A percentile compares a stretch with the other conserved stretches of the same genome.
Evolutionary conservation across 2,113 vertebrate genomes (phyloP).

Genomic region (Malurus elegans): DNA sequence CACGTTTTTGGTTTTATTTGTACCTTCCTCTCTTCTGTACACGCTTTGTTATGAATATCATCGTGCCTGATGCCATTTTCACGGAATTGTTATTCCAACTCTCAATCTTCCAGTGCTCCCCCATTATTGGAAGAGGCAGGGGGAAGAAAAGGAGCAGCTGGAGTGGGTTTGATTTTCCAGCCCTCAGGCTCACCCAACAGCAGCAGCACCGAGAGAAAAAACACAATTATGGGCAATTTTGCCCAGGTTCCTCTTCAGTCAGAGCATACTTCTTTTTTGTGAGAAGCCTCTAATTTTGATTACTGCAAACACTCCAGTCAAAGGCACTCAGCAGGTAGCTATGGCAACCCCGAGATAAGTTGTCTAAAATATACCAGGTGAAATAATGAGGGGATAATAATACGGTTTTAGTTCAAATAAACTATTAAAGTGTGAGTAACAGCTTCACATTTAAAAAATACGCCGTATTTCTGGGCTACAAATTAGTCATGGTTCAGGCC

Average conservation of each 20-base stretch:
- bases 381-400: constrained; percentile 60
- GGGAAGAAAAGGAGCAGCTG: background rate
- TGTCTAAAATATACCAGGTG: constrained; percentile 55
- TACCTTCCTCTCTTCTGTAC: background rate
- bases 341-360: constrained; percentile 51
- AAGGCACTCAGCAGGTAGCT: constrained; percentile 53
- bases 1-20: too few relatives aligned
- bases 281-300: constrained; percentile 54
- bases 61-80: background rate
- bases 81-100: background rate
- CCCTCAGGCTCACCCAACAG: background rate
- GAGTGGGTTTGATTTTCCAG: background rate
- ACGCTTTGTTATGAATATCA: background rate
- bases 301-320: constrained; percentile 47
- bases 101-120: background rate
- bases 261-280: background rate
- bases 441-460: constrained; percentile 38
- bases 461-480: background rate
- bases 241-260: constrained; percentile 1
- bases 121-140: background rate
- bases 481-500: constrained; percentile 25
- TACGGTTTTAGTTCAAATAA: constrained; percentile 44
- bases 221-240: background rate
- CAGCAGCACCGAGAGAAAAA: background rate
- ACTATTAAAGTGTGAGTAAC: constrained; percentile 58